Evolutionary conservation across 2,888 invertebrate species (phyloP), one percentile per base, ranked within the genome.

Genomic region (Scaptodrosophila latifasciaeformis): DNA sequence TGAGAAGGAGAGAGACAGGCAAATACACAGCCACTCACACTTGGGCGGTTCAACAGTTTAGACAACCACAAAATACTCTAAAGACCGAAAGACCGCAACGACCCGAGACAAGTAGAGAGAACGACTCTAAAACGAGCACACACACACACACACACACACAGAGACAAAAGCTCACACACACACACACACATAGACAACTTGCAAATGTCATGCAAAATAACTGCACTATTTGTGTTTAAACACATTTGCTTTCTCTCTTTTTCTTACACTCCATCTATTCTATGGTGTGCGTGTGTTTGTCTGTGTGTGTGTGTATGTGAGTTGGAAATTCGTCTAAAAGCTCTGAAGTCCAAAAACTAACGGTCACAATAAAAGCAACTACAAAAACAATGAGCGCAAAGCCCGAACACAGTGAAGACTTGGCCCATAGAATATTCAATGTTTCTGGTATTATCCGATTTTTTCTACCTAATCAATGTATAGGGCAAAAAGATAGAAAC

Each of bases 51-150:
- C 61, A 69, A 72, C 80, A 76, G 72, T 79, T n/a, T 76, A 79
- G 72, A 72, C 65, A 70, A 44, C 76, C 72, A 63, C 72, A 72
- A 75, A 72, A 75, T 78, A 78, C 63, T 75, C 59, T 59, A 62
- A 63, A 65, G 72, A 67, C 70, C 70, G 60, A 72, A 65, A 55
- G 69, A 69, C 69, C 72, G 46, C 69, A 76, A 55, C 64, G 56
- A 43, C 24, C 19, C 58, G 57, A 53, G 52, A 52, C 47, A 51
- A 18, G 29, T 17, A 45, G 34, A 18, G 24, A 44, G 37, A 44
- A 43, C 29, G 31, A 34, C 29, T 15, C 9, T 10, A n/a, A 31
- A 21, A 19, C 13, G 18, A n/a, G 49, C 18, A 44, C 7, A 45
- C 27, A 42, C 10, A 54, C 17, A 34, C 47, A 44, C 37, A 56